Conservation (phyloP, 2,113 vertebrate species). For the Semnornis frantzii region DNA sequence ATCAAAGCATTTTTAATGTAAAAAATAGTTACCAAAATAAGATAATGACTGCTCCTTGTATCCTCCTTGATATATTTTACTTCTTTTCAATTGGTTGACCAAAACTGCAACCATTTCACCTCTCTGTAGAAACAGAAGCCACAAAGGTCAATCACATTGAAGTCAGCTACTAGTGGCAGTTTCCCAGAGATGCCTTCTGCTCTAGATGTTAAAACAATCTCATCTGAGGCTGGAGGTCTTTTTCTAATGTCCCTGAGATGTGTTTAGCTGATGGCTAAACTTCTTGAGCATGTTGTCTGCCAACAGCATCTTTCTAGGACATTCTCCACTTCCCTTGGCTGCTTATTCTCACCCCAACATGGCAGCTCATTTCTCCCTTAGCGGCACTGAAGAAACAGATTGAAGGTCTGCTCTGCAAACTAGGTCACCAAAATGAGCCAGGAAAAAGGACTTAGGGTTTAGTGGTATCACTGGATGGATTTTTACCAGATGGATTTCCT, state of each 20-base stretch:
- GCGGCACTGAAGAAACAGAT: neutral
- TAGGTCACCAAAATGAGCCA: neutral
- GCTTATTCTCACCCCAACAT: neutral
- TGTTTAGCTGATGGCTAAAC: neutral
- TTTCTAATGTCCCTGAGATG: neutral
- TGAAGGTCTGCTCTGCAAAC: neutral
- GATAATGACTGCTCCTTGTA: neutral
- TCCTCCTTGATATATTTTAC: neutral
- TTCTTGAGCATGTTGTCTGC: neutral
- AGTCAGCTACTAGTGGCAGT: neutral
- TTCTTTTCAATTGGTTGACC: neutral
- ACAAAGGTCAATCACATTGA: neutral
- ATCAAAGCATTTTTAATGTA: neutral
- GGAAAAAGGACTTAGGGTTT: neutral
- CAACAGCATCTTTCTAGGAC: rapidly evolving
- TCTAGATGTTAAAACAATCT: neutral
- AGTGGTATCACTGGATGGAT: neutral
- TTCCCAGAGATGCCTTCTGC: neutral
- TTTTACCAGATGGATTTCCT: neutral
- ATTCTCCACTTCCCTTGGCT: neutral
- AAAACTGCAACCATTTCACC: neutral
- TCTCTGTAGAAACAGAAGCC: neutral
- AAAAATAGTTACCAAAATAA: neutral
- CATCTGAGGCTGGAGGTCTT: neutral
- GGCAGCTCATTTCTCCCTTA: neutral